Base-by-base conservation (phyloP, 2,888 invertebrate genomes). In the Imbricaverruca yamaguchii region DNA sequence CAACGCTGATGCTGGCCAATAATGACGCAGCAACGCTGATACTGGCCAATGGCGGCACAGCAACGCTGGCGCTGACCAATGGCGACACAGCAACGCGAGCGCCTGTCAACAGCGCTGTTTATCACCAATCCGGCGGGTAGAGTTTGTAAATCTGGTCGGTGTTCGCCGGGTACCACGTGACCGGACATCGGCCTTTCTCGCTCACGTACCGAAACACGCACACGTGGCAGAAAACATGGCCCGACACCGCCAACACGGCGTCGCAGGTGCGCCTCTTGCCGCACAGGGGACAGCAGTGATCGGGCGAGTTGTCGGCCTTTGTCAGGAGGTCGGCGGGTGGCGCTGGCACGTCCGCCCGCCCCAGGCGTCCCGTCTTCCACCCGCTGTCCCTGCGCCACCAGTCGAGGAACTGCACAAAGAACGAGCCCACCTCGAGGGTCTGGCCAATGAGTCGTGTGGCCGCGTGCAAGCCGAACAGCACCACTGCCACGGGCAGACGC, bases 281-380 rank as follows among this genome's bases (percentile, higher is more conserved):
- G 74, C 69, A 81, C 12, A 81, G 21, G 1, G 81, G 69, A 53
- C 77, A 69, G 57, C n/a, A 61, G 12, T 55, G 67, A 2, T 53
- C 69, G 10, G 12, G 18, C 18, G 67, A 9, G 39, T 9, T 56
- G 18, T 39, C 69, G 23, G 69, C 39, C 15, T 59, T 59, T 18
- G 80, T 57, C 18, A 80, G 57, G 53, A 57, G 77, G 7, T 10
- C 57, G 74, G 59, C 57, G 57, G 74, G 77, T 21, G 69, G 74
- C 74, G 77, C 69, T 56, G 69, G 69, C n/a, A 69, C 81, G n/a
- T 81, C 69, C 23, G 61, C 55, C 81, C 61, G 77, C n/a, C 78
- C 78, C 63, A 81, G 81, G 7, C 77, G 81, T 8, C 53, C 21
- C 12, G n/a, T 21, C 18, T 13, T 61, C 61, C 65, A n/a, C n/a